Evolutionary conservation across 2,797 vertebrate genomes (phyloP), one percentile per base, ranked within the genome.

Genomic region (Characodon lateralis): DNA sequence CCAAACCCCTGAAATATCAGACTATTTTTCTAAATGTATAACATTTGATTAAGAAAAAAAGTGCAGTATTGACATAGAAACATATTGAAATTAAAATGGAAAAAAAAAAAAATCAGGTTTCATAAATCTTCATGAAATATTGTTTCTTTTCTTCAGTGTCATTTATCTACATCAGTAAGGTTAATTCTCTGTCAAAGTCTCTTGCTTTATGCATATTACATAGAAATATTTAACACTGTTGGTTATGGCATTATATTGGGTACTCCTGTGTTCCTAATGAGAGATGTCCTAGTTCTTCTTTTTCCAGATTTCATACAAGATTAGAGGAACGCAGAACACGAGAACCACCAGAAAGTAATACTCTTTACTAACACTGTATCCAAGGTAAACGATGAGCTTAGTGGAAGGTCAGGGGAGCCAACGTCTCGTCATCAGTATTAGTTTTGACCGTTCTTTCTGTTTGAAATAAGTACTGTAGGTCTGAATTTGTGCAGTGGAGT

Each of bases 321-420:
- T 51, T 39, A 80, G 48, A 76, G 66, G 73, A 53, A 78, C 5
- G 9, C 71, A 72, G 55, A 79, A 77, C 68, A 89, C 48, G 74
- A 74, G 85, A 85, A 91, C 80, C 24, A 89, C 56, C 72, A 79
- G 80, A 74, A 76, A 69, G 83, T 81, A 84, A 87, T 74, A 73
- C 78, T 74, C 73, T 83, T 81, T 46, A 10, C 35, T 14, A 56
- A 71, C 48, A 82, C 79, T 80, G 85, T 75, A 90, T 84, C 84
- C 86, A 72, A 85, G 77, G 74, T 88, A 83, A 86, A 84, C 84
- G 78, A 77, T 79, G 82, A 73, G 80, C 72, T 78, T 58, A n/a
- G 53, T 78, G 76, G 80, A 59, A 84, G 69, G 79, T 13, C 26
- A 43, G 41, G 61, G 66, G 39, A 53, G 79, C 26, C 77, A 61